Base-by-base conservation (phyloP, 2,113 vertebrate species). In the Thalassarche chlororhynchos region DNA sequence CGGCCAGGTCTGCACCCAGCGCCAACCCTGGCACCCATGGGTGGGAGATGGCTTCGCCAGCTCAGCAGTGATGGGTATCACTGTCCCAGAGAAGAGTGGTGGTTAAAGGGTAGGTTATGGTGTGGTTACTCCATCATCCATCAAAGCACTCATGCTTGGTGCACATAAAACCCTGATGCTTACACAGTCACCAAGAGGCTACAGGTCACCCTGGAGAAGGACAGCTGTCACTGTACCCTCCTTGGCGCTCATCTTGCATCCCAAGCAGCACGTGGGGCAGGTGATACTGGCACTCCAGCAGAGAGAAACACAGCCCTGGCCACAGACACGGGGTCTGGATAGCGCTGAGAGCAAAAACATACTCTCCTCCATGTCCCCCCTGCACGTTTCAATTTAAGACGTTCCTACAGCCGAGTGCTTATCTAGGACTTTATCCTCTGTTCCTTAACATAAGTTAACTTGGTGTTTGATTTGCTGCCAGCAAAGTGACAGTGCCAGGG, bases 361-460 rank as follows among this genome's bases (percentile, higher is more conserved):
- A 21, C 46, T 79, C 47, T 84, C 61, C 61, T 61, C 69, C 2
- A 2, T 5, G 25, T 47, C 47, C 34, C 46, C 42, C 36, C 52
- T 2, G 3, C 54, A 38, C 12, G 2, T 66, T 89, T 93, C 69
- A 87, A 82, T 95, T 55, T 91, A 70, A 95, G 74, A 91, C 3
- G 12, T 65, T 96, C 87, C 89, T 92, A 96, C 82, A 97, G 87
- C 61, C 0, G 26, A 94, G 70, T 72, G 94, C 94, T 94, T 97
- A 97, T 96, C 97, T 96, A 89, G 89, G 94, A 93, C 85, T 97
- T 84, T 90, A 94, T 92, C 96, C 94, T 90, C 93, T 90, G 71
- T 57, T 95, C 89, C 82, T 93, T 96, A 95, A 94, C 72, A 79
- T 85, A 96, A 95, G 84, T 71, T 97, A 95, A 93, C 87, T 74